phyloP scores from a whole-genome alignment of 2,113 vertebrate species.

The Stegastes partitus region DNA sequence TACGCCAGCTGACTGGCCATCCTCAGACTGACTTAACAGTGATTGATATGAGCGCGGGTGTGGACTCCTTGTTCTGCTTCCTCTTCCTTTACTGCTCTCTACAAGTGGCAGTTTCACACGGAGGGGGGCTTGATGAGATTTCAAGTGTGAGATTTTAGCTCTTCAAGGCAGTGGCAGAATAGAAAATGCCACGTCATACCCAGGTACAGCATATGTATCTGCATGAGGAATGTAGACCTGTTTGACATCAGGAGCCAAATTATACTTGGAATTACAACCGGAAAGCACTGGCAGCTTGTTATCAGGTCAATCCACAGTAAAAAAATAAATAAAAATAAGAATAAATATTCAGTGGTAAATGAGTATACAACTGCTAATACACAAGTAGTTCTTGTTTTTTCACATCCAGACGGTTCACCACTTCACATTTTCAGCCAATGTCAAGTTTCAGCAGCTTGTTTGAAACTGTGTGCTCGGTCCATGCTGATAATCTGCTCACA shows the following conservation, averaged over 20 bases:
- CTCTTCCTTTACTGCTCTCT: slow-evolving; percentile 57
- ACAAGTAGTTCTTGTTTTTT: no score
- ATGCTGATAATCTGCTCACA: slow-evolving; percentile 6
- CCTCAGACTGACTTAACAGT: slow-evolving; percentile 61
- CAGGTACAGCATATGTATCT: slow-evolving; percentile 8
- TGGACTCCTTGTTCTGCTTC: slow-evolving; percentile 57
- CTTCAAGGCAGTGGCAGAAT: not conserved
- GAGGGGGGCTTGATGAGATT: slow-evolving; percentile 51
- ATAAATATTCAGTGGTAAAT: no score
- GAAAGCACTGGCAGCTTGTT: no score
- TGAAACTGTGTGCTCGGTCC: slow-evolving; percentile 18
- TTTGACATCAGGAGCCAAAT: not conserved
- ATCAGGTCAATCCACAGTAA: no score
- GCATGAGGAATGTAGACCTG: slow-evolving; percentile 2
- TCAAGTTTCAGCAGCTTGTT: slow-evolving; percentile 13
- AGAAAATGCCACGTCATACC: not conserved
- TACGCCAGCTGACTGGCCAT: slow-evolving; percentile 61
- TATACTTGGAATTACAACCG: not conserved
- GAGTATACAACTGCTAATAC: no score
- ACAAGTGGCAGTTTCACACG: slow-evolving; percentile 62
- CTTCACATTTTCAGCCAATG: not conserved
- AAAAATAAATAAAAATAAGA: not conserved
- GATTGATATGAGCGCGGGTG: slow-evolving; percentile 64
- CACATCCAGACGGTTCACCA: no score
- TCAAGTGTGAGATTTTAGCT: slow-evolving; percentile 10